Base-by-base conservation (phyloP, 2,888 invertebrate species). In the Pocota personata region DNA sequence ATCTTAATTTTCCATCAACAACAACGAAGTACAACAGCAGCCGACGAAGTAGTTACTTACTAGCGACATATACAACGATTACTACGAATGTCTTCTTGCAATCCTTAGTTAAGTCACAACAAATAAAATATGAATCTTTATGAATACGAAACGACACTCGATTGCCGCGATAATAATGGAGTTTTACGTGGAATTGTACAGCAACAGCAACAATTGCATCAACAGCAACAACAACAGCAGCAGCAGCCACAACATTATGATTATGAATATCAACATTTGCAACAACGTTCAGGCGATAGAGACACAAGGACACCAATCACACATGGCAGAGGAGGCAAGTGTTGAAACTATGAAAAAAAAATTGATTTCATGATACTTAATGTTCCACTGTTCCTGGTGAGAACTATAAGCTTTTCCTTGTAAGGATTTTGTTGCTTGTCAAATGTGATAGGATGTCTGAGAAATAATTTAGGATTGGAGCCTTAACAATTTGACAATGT, bases 61-160 rank as follows among this genome's bases (percentile, higher is more conserved):
- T 37, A 14, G 12, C 50, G n/a, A 50, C 21, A 14, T 73, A 35
- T 21, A 71, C 16, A n/a, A 86, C 82, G 55, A 91, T 91, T 90
- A 91, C 90, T 90, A 91, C 91, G 92, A 91, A 91, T 91, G 91
- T 91, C 91, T 91, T 91, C 91, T 91, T 87, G 62, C 82, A 48
- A 57, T 52, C 78, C 89, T 90, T 90, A 91, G 91, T 89, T 89
- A 91, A 88, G 89, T 89, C 89, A 91, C 89, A 79, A 77, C 35
- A 83, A 73, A 83, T 66, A 79, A 76, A 87, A 73, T 87, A 92
- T 92, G 92, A 92, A 92, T 91, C 91, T 92, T 88, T 92, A 92
- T 90, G 92, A 92, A 89, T 92, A 92, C 90, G 92, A 92, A 89
- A 92, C 92, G 66, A 92, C 92, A 88, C 90, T 92, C 89, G 92